phyloP scores from a whole-genome alignment of 2,888 invertebrate genomes.

The Lymantria monacha region DNA sequence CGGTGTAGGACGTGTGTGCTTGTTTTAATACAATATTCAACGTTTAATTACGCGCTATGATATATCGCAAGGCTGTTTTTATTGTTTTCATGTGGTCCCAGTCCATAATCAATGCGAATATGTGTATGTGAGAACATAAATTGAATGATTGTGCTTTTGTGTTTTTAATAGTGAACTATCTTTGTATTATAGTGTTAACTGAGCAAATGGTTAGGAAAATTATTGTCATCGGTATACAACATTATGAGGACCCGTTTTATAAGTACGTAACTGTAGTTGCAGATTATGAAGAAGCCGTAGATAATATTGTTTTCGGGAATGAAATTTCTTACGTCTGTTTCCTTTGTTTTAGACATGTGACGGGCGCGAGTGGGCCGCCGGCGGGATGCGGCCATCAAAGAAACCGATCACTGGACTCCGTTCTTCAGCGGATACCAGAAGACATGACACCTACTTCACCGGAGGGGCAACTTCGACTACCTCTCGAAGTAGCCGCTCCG shows the following conservation, averaged over 20 bases:
- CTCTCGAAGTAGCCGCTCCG: slow-evolving; percentile 73
- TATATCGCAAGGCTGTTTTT: slow-evolving; percentile 51
- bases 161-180: slow-evolving; percentile 48
- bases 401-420: slow-evolving; percentile 94
- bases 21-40: slow-evolving; percentile 39
- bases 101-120: slow-evolving; percentile 50
- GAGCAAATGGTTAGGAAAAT: slow-evolving; percentile 74
- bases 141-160: slow-evolving; percentile 47
- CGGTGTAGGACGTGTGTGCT: slow-evolving; percentile 51
- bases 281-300: neutral
- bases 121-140: slow-evolving; percentile 54
- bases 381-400: slow-evolving; percentile 89
- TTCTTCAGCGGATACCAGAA: slow-evolving; percentile 94
- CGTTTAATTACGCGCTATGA: slow-evolving; percentile 56
- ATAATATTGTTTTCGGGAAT: slow-evolving; percentile 3
- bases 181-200: slow-evolving; percentile 40
- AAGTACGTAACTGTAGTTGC: slow-evolving; percentile 54
- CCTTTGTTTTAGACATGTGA: slow-evolving; percentile 75
- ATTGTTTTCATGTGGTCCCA: slow-evolving; percentile 52
- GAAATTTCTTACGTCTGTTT: slow-evolving; percentile 29
- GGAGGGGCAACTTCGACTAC: slow-evolving; percentile 67
- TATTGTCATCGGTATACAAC: slow-evolving; percentile 70
- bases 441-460: slow-evolving; percentile 84
- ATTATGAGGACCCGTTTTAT: slow-evolving; percentile 76
- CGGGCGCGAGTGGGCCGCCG: slow-evolving; percentile 70